Conservation (phyloP, 2,888 invertebrate genomes). For the Caenorhabditis sinica region DNA sequence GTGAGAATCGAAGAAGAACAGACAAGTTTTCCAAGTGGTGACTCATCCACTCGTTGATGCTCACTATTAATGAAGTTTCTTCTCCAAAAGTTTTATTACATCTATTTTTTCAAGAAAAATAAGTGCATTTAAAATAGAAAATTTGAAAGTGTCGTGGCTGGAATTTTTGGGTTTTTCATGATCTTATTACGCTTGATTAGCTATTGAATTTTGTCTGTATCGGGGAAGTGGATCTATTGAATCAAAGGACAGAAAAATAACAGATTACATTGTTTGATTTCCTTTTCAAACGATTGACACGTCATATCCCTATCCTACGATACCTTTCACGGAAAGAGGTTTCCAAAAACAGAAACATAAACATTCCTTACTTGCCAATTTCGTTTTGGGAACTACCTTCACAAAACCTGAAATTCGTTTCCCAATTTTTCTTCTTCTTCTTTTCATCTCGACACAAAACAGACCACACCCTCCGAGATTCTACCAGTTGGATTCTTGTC, state of each 20-base stretch:
- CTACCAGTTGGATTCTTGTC: conserved; percentile 48
- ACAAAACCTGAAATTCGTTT: conserved; percentile 57
- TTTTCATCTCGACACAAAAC: conserved; percentile 20
- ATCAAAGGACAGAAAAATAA: conserved; percentile 9
- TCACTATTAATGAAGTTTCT: neutral
- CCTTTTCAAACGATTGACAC: conserved; percentile 20
- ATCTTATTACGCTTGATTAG: conserved; percentile 18
- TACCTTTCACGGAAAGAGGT: neutral
- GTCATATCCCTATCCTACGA: conserved; percentile 1
- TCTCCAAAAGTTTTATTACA: no score
- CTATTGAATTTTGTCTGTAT: conserved; percentile 1
- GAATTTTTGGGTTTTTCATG: conserved; percentile 4
- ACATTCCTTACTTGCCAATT: conserved; percentile 40
- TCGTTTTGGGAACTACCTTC: conserved; percentile 41
- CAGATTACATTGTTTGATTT: neutral
- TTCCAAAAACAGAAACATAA: conserved; percentile 51
- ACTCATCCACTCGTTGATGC: conserved; percentile 6
- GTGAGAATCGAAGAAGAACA: conserved; percentile 49
- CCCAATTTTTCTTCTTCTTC: conserved; percentile 7
- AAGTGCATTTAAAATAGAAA: no score
- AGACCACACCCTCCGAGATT: conserved; percentile 51
- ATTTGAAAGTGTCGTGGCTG: no score
- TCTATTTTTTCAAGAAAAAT: no score
- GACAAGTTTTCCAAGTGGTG: conserved; percentile 8
- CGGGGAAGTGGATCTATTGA: conserved; percentile 16